These are phyloP conservation scores for Lasius platythorax DNA, from an alignment of 2,888 invertebrate species.

Conservation along the genomic window DNA sequence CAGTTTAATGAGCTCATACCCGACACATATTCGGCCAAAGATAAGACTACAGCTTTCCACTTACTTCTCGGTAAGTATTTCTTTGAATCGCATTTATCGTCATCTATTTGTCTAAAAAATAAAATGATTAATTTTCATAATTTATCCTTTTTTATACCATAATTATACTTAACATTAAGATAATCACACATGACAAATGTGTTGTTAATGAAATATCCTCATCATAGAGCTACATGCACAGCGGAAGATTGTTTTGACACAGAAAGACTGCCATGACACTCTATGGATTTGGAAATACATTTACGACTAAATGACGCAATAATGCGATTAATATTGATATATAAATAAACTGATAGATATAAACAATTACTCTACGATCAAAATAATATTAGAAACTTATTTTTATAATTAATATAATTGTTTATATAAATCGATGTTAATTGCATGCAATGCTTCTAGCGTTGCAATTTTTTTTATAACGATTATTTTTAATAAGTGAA, in stretches of 20 bases:
- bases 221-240: not conserved
- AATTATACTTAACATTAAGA: not conserved
- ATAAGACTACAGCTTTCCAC: not conserved
- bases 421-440: not conserved
- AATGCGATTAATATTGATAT: too few relatives aligned
- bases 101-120: not conserved
- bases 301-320: not conserved
- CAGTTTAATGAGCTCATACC: not conserved
- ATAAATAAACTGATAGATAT: too few relatives aligned
- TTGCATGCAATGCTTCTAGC: not conserved
- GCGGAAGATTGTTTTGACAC: not conserved
- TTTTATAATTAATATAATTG: constrained; percentile 1
- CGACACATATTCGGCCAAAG: not conserved
- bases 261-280: not conserved
- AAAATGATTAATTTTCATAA: not conserved
- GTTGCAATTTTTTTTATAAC: not conserved
- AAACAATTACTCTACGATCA: not conserved
- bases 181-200: not conserved
- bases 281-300: not conserved
- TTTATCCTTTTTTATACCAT: not conserved
- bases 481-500: not conserved
- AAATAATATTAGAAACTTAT: not conserved
- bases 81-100: not conserved
- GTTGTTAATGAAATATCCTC: not conserved
- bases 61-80: constrained; percentile 1